Base-by-base conservation (phyloP, 2,888 invertebrate species). In the Brachyopa scutellaris region DNA sequence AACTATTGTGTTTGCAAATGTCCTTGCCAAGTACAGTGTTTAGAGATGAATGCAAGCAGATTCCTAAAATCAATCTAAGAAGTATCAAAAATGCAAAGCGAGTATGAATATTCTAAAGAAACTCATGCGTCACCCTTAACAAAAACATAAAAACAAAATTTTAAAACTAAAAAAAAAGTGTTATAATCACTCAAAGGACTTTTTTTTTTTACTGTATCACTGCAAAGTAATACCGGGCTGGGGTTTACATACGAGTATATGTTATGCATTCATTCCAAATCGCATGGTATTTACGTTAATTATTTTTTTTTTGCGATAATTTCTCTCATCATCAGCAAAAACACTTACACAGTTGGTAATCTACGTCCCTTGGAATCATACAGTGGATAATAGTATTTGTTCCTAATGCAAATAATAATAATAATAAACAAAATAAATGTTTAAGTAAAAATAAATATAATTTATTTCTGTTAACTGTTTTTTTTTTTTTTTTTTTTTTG, bases 321-420 rank as follows among this genome's bases (percentile, higher is more conserved):
- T 69, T 53, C 42, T 78, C 57, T 62, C 57, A 57, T 33, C 42
- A 29, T 67, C 67, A 61, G 45, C 45, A 78, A 79, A 84, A 85
- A 87, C 87, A 90, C 90, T 90, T 90, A 90, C 91, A 87, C 87
- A 86, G 84, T 82, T 84, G 87, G 88, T 86, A 89, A 87, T 87
- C 87, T 89, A 88, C 87, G 88, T 85, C 90, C 91, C 87, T 89
- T 89, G 86, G 89, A 88, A 90, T 90, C 90, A 88, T 89, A 90
- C 85, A 89, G 87, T 88, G 90, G 90, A 87, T 88, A 88, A 88
- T 90, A 90, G 85, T 86, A 85, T 88, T 88, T 88, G 88, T 85
- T 86, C 89, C 90, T 90, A 89, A 85, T 70, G 73, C 76, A 76
- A 79, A 85, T 72, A 77, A 83, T 80, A 78, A 83, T 74, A 77